Evolutionary conservation across 2,113 vertebrate genomes (phyloP), one percentile per base, ranked within the genome.

Genomic region (Siphamia tubifer): DNA sequence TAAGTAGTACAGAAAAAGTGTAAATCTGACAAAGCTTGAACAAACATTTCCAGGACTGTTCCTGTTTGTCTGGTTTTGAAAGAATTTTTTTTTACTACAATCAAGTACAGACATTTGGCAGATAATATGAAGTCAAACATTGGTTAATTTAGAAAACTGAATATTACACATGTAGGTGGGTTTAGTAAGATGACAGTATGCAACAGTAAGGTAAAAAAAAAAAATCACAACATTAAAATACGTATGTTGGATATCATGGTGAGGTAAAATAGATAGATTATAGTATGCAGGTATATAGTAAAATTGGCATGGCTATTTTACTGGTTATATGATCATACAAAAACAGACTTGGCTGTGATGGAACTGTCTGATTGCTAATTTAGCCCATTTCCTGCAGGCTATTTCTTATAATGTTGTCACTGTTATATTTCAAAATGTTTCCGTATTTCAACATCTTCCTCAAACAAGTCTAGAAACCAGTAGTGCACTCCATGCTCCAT

Each of bases 381-480:
- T 5, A 9, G 27, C 12, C 7, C 6, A 7, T 62, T 36, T 8
- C 16, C 7, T 10, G 57, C 28, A 23, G 19, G 12, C 24, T 2
- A 44, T 56, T n/a, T 16, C 19, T 20, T 32, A 8, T 28, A n/a
- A 27, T 31, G 6, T 30, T 20, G 13, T 6, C 17, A 12, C 45
- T 21, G 27, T 52, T 56, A 57, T 6, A 43, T 39, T 9, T 34
- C 20, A 52, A 56, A 44, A 52, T 30, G 39, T 23, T 30, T 40
- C n/a, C 19, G 19, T 16, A 54, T 74, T 67, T 58, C 19, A 54
- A 48, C 57, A 48, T 45, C 30, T 36, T 23, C 42, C 10, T 55
- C 23, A 73, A 56, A 73, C 65, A 11, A 75, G 52, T 65, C 71
- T 36, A 39, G 38, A 68, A 66, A 72, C 70, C 27, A 39, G 48